Evolutionary conservation across 2,113 vertebrate genomes (phyloP).

Genomic region (Rutilus rutilus): DNA sequence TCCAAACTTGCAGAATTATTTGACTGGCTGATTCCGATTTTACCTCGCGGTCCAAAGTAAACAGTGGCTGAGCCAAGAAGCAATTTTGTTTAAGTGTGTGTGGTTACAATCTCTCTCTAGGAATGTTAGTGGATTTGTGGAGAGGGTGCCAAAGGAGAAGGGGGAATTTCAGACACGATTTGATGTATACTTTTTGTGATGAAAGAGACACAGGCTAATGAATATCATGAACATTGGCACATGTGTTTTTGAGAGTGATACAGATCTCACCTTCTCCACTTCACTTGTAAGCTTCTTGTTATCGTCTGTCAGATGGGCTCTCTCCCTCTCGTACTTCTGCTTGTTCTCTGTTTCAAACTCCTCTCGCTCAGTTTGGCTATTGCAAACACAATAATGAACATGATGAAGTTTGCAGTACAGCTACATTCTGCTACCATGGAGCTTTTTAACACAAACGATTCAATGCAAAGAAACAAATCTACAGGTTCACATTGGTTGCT

Average conservation of each 20-base stretch:
- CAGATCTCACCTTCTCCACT: conserved; percentile 82
- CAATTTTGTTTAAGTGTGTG: conserved; percentile 58
- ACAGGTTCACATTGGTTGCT: neutral
- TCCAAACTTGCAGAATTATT: conserved; percentile 62
- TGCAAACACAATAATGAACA: conserved; percentile 27
- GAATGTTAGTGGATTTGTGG: conserved; percentile 18
- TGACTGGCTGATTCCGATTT: conserved; percentile 53
- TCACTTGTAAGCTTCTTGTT: conserved; percentile 94
- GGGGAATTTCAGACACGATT: neutral
- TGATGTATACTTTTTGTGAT: conserved; percentile 21
- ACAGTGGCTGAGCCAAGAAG: conserved; percentile 63
- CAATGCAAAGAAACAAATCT: neutral
- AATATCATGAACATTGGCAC: conserved; percentile 11
- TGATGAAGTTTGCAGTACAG: neutral
- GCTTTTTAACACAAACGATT: neutral
- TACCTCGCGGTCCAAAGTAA: conserved; percentile 68
- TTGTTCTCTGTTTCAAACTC: conserved; percentile 92
- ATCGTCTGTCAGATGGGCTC: conserved; percentile 85
- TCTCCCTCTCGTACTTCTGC: conserved; percentile 93
- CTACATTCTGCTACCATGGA: neutral
- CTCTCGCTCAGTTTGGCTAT: conserved; percentile 92
- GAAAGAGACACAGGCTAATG: conserved; percentile 12
- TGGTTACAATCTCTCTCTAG: conserved; percentile 28
- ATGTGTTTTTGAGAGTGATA: conserved; percentile 12
- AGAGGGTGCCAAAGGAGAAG: conserved; percentile 3